phyloP scores from a whole-genome alignment of 2,797 vertebrate genomes.

The Intellagama lesueurii region DNA sequence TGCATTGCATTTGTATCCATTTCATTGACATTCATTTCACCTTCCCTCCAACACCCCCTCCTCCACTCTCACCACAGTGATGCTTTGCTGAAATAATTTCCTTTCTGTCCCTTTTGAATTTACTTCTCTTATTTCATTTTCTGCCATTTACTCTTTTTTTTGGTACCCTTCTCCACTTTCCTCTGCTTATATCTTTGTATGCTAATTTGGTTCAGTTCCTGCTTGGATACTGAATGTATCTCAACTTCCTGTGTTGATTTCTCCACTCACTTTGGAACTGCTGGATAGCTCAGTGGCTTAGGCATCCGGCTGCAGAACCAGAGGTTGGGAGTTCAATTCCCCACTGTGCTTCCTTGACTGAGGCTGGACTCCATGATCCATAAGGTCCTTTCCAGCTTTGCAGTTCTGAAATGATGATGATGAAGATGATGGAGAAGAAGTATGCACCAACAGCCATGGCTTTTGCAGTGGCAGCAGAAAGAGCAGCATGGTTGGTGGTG shows the following conservation, averaged over 20 bases:
- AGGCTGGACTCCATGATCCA: too few species aligned
- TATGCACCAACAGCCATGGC: too few species aligned
- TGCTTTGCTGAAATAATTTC: background rate
- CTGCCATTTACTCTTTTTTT: background rate
- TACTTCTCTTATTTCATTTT: background rate
- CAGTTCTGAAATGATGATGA: background rate
- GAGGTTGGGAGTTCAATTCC: too few species aligned
- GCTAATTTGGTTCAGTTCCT: background rate
- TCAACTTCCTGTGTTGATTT: background rate
- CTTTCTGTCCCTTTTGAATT: background rate
- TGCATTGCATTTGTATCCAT: background rate
- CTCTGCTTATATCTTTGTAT: background rate
- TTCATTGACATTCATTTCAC: background rate
- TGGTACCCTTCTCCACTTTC: background rate
- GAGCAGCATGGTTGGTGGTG: too few species aligned
- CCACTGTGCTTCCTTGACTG: too few species aligned
- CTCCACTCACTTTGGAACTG: background rate
- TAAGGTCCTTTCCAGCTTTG: background rate
- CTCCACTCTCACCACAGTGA: background rate
- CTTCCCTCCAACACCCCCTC: background rate
- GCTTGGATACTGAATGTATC: background rate
- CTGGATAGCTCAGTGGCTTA: too few species aligned
- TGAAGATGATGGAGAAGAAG: background rate
- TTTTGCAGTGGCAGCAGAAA: too few species aligned
- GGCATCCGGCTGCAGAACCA: too few species aligned